Evolutionary conservation across 2,113 vertebrate genomes (phyloP).

Genomic region (Antennarius striatus): DNA sequence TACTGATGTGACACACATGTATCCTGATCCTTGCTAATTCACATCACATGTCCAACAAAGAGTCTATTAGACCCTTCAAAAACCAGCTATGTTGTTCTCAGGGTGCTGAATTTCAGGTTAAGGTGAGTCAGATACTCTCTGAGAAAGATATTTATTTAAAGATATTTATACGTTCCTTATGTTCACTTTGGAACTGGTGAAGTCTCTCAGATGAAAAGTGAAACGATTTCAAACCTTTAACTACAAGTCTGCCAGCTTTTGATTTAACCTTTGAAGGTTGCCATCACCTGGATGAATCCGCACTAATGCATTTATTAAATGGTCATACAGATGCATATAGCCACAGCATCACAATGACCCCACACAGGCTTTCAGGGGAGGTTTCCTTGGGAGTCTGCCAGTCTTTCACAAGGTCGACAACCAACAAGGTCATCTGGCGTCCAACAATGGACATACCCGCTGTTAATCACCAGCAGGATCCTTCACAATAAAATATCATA

Average conservation of each 20-base stretch:
- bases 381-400: constrained; percentile 48
- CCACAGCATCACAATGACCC: constrained; percentile 10
- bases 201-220: no score
- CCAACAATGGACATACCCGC: constrained; percentile 23
- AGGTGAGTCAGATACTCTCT: no score
- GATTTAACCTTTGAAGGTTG: no score
- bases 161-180: no score
- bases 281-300: no score
- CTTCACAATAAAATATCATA: constrained; percentile 16
- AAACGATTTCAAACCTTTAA: no score
- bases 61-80: background rate
- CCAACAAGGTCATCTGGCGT: constrained; percentile 39
- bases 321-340: constrained; percentile 14
- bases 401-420: constrained; percentile 47
- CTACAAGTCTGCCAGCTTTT: no score
- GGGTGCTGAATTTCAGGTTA: no score
- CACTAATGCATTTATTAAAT: background rate
- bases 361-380: constrained; percentile 24
- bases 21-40: background rate
- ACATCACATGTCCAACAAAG: constrained; percentile 17
- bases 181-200: no score
- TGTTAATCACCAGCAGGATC: constrained; percentile 25
- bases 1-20: constrained; percentile 12
- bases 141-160: no score
- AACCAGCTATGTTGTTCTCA: no score